phyloP scores from a whole-genome alignment of 2,888 invertebrate genomes.

The Hirtodrosophila alboralis region DNA sequence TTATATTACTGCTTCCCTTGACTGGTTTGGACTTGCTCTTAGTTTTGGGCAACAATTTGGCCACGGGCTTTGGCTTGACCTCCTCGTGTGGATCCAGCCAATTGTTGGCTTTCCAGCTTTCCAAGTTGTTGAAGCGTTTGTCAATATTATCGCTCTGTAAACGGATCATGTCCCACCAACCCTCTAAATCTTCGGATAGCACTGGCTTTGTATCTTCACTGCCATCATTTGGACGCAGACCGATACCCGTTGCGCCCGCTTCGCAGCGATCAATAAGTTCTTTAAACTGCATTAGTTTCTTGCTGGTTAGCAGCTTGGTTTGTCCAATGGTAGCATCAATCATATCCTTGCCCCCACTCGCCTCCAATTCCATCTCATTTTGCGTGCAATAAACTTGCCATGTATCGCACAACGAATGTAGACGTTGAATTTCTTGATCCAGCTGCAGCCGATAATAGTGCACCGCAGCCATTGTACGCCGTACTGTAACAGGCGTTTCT shows the following conservation, averaged over 20 bases:
- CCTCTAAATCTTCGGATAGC: conserved; percentile 88
- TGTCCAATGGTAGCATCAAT: conserved; percentile 90
- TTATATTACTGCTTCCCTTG: conserved; percentile 65
- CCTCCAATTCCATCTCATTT: conserved; percentile 80
- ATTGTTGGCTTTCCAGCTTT: conserved; percentile 77
- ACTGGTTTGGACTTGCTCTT: conserved; percentile 25
- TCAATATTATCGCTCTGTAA: conserved; percentile 83
- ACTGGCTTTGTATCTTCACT: conserved; percentile 76
- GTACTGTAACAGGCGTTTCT: conserved; percentile 32
- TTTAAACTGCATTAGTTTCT: conserved; percentile 90
- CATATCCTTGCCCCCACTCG: conserved; percentile 83
- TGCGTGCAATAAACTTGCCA: conserved; percentile 84
- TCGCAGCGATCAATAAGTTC: conserved; percentile 85
- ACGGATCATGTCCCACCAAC: conserved; percentile 87
- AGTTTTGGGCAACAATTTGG: conserved; percentile 15
- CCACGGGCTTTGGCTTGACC: conserved; percentile 14
- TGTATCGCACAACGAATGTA: conserved; percentile 83
- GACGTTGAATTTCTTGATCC: conserved; percentile 84
- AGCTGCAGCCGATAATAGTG: conserved; percentile 82
- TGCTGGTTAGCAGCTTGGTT: conserved; percentile 88
- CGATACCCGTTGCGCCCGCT: conserved; percentile 56
- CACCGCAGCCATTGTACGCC: conserved; percentile 72
- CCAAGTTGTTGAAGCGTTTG: conserved; percentile 78
- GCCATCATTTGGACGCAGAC: conserved; percentile 52
- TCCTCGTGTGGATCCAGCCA: conserved; percentile 80